Percentiles rank a stretch among this genome's conserved stretches.
Evolutionary conservation across 2,888 invertebrate species (phyloP).

Genomic region (Embidobia sp.): DNA sequence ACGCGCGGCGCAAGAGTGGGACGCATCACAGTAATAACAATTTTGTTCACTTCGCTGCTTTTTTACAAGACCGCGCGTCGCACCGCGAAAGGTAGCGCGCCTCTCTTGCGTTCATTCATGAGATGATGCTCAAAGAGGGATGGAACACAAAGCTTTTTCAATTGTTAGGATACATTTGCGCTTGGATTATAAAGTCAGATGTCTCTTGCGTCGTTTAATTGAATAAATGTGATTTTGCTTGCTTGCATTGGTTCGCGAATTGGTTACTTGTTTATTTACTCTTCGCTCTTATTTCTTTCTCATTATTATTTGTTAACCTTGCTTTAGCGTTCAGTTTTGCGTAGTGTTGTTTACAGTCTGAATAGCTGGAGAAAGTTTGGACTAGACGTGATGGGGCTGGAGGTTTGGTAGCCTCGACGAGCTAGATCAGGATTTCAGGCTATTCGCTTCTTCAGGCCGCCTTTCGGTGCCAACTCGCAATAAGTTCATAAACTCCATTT

Average conservation of each 20-base stretch:
- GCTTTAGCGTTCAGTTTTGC: slow-evolving; percentile 28
- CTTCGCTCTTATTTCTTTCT: slow-evolving; percentile 51
- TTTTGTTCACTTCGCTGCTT: slow-evolving; percentile 27
- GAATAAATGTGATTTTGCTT: slow-evolving; percentile 33
- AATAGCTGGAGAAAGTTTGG: slow-evolving; percentile 77
- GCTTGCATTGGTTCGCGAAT: slow-evolving; percentile 50
- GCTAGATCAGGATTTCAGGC: slow-evolving; percentile 82
- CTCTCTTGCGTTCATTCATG: too few species aligned
- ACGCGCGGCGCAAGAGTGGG: slow-evolving; percentile 32
- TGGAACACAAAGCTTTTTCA: slow-evolving; percentile 80
- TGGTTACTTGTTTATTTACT: slow-evolving; percentile 30
- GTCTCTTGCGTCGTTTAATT: slow-evolving; percentile 41
- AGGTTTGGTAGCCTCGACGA: slow-evolving; percentile 76
- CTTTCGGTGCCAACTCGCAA: slow-evolving; percentile 93
- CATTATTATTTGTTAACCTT: neutral
- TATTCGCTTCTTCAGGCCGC: slow-evolving; percentile 83
- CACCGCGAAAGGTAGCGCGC: too few species aligned
- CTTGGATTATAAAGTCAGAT: slow-evolving; percentile 69
- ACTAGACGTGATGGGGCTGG: slow-evolving; percentile 81
- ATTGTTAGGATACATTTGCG: slow-evolving; percentile 79
- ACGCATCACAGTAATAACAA: slow-evolving; percentile 29
- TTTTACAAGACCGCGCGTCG: slow-evolving; percentile 39
- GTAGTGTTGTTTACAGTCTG: slow-evolving; percentile 32
- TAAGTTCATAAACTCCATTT: slow-evolving; percentile 94
- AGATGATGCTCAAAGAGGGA: slow-evolving; percentile 11